Percentiles rank a stretch among this genome's conserved stretches.
phyloP scores from a whole-genome alignment of 2,113 vertebrate species.

The Syngnathoides biaculeatus region DNA sequence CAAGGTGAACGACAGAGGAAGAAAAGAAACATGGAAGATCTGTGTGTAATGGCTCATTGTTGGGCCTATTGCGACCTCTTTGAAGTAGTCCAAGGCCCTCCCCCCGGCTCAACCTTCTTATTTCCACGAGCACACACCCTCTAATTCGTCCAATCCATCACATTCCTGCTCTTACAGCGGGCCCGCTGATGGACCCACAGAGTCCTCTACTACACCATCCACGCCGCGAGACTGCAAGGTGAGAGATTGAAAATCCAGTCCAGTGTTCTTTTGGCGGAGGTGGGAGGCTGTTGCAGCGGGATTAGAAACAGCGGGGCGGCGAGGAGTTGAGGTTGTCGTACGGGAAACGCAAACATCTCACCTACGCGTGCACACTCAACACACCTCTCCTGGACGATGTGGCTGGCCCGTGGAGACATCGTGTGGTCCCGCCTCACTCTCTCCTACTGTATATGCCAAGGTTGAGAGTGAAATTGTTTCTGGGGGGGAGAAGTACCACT shows the following conservation, averaged over 20 bases:
- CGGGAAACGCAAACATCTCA: conserved; percentile 22
- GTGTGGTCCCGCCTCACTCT: not conserved
- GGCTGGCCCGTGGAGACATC: conserved; percentile 52
- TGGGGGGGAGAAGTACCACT: conserved; percentile 1
- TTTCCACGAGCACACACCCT: conserved; percentile 47
- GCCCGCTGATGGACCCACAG: conserved; percentile 46
- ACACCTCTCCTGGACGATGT: conserved; percentile 63
- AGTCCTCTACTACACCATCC: conserved; percentile 28
- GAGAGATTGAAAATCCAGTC: conserved; percentile 51
- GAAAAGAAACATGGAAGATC: conserved; percentile 16
- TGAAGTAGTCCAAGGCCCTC: conserved; percentile 44
- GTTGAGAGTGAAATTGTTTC: conserved; percentile 60
- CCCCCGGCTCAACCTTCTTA: conserved; percentile 35
- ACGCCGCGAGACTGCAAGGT: conserved; percentile 43
- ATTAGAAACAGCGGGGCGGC: conserved; percentile 51
- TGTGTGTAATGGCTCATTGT: conserved; percentile 56
- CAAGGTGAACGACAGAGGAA: conserved; percentile 33
- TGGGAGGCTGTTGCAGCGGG: conserved; percentile 10
- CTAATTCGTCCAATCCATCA: conserved; percentile 72
- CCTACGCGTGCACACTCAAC: conserved; percentile 50
- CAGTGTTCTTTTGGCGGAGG: conserved; percentile 14
- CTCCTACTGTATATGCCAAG: conserved; percentile 39
- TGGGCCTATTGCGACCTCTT: conserved; percentile 52
- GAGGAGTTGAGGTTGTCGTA: conserved; percentile 38
- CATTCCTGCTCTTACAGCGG: conserved; percentile 51